These are phyloP conservation scores for Amphibalanus amphitrite DNA, from an alignment of 1,140 invertebrate genomes.

Conservation along the genomic window DNA sequence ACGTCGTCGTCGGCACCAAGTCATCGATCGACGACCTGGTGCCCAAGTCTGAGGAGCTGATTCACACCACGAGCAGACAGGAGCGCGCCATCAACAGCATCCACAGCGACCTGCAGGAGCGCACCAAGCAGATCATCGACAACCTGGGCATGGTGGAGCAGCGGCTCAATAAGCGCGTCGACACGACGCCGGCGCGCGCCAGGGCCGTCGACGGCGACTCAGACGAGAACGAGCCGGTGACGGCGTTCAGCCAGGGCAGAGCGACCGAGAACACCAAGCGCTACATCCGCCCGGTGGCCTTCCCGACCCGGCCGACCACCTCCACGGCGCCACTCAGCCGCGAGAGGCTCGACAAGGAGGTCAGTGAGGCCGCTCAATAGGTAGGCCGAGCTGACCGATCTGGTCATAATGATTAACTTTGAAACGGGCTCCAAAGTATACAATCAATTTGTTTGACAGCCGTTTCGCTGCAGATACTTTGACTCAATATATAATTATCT, in stretches of 20 bases:
- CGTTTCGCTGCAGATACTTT: too few relatives aligned
- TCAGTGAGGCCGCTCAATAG: too few relatives aligned
- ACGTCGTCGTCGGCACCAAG: slow-evolving; percentile 68
- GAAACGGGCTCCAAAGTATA: too few relatives aligned
- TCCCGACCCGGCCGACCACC: background rate
- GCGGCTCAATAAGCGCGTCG: slow-evolving; percentile 6
- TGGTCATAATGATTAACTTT: too few relatives aligned
- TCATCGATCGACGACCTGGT: slow-evolving; percentile 62
- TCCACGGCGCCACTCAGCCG: background rate
- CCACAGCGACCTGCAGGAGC: slow-evolving; percentile 56
- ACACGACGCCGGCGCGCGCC: background rate
- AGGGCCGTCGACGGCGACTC: slow-evolving; percentile 25
- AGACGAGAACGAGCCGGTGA: slow-evolving; percentile 43
- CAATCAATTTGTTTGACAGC: too few relatives aligned
- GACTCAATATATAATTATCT: too few relatives aligned
- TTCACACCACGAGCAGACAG: slow-evolving; percentile 67
- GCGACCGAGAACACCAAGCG: background rate
- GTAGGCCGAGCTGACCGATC: too few relatives aligned
- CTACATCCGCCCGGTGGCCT: background rate
- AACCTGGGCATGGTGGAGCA: slow-evolving; percentile 62
- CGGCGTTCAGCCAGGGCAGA: slow-evolving; percentile 34
- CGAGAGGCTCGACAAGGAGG: background rate
- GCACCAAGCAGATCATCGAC: slow-evolving; percentile 70
- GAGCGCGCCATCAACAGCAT: slow-evolving; percentile 72
- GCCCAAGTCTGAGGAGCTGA: slow-evolving; percentile 62